These are phyloP conservation scores for Exocentrus adspersus DNA, from an alignment of 2,888 invertebrate genomes.

Conservation along the genomic window DNA sequence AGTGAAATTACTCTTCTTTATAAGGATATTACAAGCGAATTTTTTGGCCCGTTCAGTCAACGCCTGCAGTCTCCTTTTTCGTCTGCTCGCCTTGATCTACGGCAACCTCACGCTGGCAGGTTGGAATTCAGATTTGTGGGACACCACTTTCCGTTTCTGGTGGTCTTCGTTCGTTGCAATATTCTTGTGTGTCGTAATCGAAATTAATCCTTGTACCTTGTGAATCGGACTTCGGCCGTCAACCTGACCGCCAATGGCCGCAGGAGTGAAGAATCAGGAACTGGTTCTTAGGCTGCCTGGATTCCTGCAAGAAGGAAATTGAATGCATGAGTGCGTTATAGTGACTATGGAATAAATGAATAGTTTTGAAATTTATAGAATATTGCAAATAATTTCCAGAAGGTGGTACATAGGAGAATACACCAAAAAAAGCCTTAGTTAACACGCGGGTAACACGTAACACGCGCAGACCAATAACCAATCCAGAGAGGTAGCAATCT, in stretches of 20 bases:
- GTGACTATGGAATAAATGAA: too few relatives aligned
- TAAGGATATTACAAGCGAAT: not conserved
- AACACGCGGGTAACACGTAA: too few relatives aligned
- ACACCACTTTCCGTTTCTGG: constrained; percentile 52
- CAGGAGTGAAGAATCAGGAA: constrained; percentile 43
- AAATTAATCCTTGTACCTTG: constrained; percentile 22
- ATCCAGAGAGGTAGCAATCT: too few relatives aligned
- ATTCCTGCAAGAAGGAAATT: not conserved
- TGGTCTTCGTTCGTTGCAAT: constrained; percentile 43
- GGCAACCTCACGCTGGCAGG: constrained; percentile 21
- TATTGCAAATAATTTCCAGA: too few relatives aligned
- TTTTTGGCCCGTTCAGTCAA: not conserved
- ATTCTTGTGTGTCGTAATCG: constrained; percentile 24
- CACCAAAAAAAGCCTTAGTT: too few relatives aligned
- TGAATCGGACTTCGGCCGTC: constrained; percentile 50
- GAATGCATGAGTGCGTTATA: not conserved
- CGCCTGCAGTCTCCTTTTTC: constrained; percentile 23
- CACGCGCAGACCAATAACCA: too few relatives aligned
- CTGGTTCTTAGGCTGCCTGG: constrained; percentile 41
- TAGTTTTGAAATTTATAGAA: too few relatives aligned
- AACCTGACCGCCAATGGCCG: constrained; percentile 49
- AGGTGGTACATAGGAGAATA: too few relatives aligned
- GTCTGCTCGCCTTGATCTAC: constrained; percentile 35
- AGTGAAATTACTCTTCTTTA: not conserved
- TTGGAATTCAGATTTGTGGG: constrained; percentile 48